These are phyloP conservation scores for Brachymystax lenok DNA, from an alignment of 2,797 vertebrate species.

Conservation along the genomic window DNA sequence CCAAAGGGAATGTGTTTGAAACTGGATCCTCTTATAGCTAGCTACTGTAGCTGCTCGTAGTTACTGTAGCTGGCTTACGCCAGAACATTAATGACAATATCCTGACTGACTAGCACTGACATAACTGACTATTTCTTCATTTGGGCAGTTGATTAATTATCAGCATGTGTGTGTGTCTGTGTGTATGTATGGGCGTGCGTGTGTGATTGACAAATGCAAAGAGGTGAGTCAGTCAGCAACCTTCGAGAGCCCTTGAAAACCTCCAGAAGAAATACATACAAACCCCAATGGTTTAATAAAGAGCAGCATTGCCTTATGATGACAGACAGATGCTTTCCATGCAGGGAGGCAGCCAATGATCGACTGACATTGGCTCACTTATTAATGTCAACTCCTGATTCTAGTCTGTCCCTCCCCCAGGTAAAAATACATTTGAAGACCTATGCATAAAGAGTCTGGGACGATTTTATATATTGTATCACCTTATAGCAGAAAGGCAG, in stretches of 20 bases:
- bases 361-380: conserved; percentile 43
- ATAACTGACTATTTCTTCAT: neutral
- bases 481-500: neutral
- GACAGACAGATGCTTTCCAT: conserved; percentile 62
- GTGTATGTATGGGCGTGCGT: neutral
- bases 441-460: neutral
- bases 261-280: conserved; percentile 57
- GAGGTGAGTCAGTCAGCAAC: conserved; percentile 44
- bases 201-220: conserved; percentile 9
- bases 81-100: neutral
- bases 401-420: neutral
- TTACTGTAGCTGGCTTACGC: neutral
- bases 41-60: neutral
- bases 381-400: conserved; percentile 33
- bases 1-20: neutral
- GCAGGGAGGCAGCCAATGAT: conserved; percentile 36
- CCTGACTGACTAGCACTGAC: neutral
- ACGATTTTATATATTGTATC: neutral
- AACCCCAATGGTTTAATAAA: conserved; percentile 52
- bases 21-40: neutral
- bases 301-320: conserved; percentile 51
- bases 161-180: conserved; percentile 3
- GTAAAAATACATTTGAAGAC: neutral
- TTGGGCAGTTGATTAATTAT: neutral
- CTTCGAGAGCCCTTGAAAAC: conserved; percentile 56